phyloP scores from a whole-genome alignment of 2,113 vertebrate genomes.

The Nematolebias whitei region DNA sequence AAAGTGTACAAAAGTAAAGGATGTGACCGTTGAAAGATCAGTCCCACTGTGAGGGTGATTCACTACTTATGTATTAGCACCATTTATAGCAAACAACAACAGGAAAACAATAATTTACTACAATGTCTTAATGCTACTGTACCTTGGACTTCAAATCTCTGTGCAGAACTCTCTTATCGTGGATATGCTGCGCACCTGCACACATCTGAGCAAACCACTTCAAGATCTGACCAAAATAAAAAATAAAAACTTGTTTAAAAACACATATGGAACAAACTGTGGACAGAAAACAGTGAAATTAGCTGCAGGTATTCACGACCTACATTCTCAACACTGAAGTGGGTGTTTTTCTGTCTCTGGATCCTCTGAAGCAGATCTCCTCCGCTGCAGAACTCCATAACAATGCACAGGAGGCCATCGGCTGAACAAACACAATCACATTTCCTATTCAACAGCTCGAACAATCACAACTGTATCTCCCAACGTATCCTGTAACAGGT shows the following conservation, averaged over 20 bases:
- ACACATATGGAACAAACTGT: not conserved
- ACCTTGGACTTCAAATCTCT: slow-evolving; percentile 96
- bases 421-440: slow-evolving; percentile 73
- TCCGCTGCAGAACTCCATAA: slow-evolving; percentile 92
- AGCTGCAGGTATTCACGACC: slow-evolving; percentile 22
- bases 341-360: slow-evolving; percentile 79
- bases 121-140: not conserved
- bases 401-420: slow-evolving; percentile 87
- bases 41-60: too few relatives aligned
- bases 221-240: slow-evolving; percentile 81
- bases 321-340: slow-evolving; percentile 86
- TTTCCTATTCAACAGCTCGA: slow-evolving; percentile 8
- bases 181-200: slow-evolving; percentile 87
- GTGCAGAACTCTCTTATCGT: slow-evolving; percentile 87
- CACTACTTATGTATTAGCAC: not conserved
- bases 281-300: not conserved
- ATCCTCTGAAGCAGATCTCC: slow-evolving; percentile 92
- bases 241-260: not conserved
- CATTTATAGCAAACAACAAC: too few relatives aligned
- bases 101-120: too few relatives aligned
- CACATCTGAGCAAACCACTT: slow-evolving; percentile 94
- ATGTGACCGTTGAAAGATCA: too few relatives aligned
- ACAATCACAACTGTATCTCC: slow-evolving; percentile 5
- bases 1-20: too few relatives aligned
- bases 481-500: not conserved